Percentiles rank a stretch among this genome's conserved stretches.
phyloP scores from a whole-genome alignment of 2,888 invertebrate genomes.

The Melieria crassipennis region DNA sequence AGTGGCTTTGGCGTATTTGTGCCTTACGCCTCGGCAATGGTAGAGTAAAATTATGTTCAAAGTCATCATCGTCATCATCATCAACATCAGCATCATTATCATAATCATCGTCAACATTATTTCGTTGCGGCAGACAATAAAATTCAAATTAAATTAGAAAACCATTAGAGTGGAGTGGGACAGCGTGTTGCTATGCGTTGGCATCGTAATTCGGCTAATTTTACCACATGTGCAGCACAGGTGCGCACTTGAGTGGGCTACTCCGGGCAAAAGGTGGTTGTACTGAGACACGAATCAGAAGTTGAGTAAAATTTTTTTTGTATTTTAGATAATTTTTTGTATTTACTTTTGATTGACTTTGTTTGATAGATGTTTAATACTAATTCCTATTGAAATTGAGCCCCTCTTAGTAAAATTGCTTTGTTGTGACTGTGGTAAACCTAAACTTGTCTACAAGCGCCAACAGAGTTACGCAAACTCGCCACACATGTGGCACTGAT shows the following conservation, averaged over 20 bases:
- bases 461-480: no score
- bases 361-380: neutral
- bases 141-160: constrained; percentile 33
- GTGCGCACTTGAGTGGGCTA: no score
- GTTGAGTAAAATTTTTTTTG: neutral
- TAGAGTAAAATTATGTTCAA: neutral
- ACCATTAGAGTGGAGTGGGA: constrained; percentile 10
- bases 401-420: no score
- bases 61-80: constrained; percentile 6
- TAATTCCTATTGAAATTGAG: no score
- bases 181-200: neutral
- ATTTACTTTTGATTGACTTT: neutral
- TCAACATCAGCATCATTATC: neutral
- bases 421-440: no score
- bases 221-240: no score
- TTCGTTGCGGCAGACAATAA: constrained; percentile 20
- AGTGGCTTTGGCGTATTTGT: no score
- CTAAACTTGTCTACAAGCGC: no score
- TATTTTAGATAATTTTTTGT: neutral
- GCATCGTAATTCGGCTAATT: neutral
- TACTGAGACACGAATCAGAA: neutral
- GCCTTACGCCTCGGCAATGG: no score
- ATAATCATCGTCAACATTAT: constrained; percentile 11
- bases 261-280: no score
- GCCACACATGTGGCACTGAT: no score